Percentiles rank a stretch among this genome's conserved stretches.
Conservation (phyloP, 1,140 invertebrate species). For the Holotrichia oblita region DNA sequence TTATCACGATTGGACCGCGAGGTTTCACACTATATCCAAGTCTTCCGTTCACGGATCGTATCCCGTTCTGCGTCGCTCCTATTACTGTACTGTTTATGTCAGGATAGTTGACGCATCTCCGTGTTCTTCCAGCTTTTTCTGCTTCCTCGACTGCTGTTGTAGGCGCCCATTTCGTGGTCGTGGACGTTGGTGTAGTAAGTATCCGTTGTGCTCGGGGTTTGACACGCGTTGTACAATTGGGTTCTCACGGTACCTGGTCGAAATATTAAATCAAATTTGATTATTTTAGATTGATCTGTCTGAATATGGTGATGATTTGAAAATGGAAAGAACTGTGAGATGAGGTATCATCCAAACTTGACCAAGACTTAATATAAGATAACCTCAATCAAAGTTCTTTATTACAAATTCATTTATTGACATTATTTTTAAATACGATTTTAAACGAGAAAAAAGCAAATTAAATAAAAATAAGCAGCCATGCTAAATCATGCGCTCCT, state of each 20-base stretch:
- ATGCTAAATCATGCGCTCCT: background rate
- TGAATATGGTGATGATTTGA: too few relatives aligned
- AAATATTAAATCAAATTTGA: background rate
- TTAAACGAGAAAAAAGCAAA: background rate
- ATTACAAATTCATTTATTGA: too few relatives aligned
- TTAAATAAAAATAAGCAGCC: background rate
- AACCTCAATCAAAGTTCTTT: too few relatives aligned
- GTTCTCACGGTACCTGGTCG: constrained; percentile 52
- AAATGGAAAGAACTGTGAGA: too few relatives aligned
- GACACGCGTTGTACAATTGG: constrained; percentile 49
- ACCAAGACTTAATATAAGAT: too few relatives aligned
- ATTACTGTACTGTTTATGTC: constrained; percentile 44
- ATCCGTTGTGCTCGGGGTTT: constrained; percentile 50
- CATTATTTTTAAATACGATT: too few relatives aligned
- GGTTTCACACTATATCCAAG: constrained; percentile 52
- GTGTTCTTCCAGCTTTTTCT: constrained; percentile 42
- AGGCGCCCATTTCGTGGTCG: constrained; percentile 46
- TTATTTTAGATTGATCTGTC: too few relatives aligned
- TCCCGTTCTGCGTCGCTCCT: constrained; percentile 35
- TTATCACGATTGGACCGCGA: background rate
- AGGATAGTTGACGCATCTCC: constrained; percentile 50
- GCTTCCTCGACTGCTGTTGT: constrained; percentile 30
- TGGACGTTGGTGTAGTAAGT: constrained; percentile 54
- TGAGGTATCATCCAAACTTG: too few relatives aligned
- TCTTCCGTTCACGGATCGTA: constrained; percentile 47